Evolutionary conservation across 2,888 invertebrate species (phyloP).

Genomic region (Galerucella pusilla): DNA sequence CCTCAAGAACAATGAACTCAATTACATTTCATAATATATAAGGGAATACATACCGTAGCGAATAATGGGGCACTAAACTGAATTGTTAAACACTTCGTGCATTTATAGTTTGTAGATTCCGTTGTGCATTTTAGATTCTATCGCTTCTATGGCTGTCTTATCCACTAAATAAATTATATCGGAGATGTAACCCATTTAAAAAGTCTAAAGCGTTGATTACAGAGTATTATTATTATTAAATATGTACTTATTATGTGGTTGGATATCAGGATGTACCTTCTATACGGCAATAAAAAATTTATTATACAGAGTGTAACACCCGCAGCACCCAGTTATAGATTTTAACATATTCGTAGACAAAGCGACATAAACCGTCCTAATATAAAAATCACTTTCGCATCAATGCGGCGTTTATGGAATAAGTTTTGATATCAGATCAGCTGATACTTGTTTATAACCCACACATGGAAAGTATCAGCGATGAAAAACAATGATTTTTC

Average conservation of each 20-base stretch:
- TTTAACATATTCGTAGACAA: no score
- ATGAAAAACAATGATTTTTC: no score
- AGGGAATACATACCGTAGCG: slow-evolving; percentile 34
- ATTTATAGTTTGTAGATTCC: slow-evolving; percentile 29
- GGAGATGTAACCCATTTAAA: background rate
- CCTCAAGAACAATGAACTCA: slow-evolving; percentile 32
- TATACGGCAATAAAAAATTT: no score
- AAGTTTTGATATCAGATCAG: no score
- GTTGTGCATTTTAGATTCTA: slow-evolving; percentile 24
- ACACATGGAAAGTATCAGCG: no score
- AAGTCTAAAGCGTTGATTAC: background rate
- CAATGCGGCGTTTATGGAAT: no score
- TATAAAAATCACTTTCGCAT: no score
- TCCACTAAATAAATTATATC: background rate
- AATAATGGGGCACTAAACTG: slow-evolving; percentile 29
- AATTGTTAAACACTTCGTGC: slow-evolving; percentile 35
- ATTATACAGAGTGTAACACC: no score
- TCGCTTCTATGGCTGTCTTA: background rate
- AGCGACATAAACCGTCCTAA: no score
- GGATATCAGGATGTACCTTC: no score
- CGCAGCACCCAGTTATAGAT: no score
- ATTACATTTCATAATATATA: slow-evolving; percentile 35
- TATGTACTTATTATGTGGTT: background rate
- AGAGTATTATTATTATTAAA: background rate
- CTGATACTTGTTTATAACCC: no score